A percentile compares a stretch with the other conserved stretches of the same genome.
These are phyloP conservation scores for Microctonus brassicae DNA, from an alignment of 2,888 invertebrate species.

Conservation along the genomic window DNA sequence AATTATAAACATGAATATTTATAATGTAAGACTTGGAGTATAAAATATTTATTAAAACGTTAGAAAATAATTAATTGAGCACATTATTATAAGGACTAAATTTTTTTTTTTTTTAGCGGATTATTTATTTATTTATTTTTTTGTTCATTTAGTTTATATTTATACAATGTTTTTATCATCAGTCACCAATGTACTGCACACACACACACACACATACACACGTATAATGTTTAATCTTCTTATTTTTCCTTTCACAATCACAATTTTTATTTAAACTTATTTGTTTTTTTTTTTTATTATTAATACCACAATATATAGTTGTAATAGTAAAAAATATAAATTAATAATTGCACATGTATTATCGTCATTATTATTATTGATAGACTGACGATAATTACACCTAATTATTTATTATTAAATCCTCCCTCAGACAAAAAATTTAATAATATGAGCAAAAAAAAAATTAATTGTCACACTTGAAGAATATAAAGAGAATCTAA, in stretches of 20 bases:
- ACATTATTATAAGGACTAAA: constrained; percentile 5
- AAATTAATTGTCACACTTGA: background rate
- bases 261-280: no score
- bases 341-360: background rate
- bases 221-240: background rate
- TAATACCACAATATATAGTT: background rate
- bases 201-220: background rate
- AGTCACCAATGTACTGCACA: background rate
- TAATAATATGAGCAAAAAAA: background rate
- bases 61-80: constrained; percentile 5
- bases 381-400: background rate
- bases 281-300: background rate
- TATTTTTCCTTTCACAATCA: background rate
- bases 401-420: background rate
- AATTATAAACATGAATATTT: background rate
- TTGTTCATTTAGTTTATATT: background rate
- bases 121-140: no score
- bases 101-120: background rate
- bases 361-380: background rate
- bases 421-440: background rate
- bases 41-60: background rate
- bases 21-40: background rate
- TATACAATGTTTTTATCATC: constrained; percentile 15
- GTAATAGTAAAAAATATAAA: background rate
- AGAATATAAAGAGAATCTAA: background rate